These are phyloP conservation scores for Plecotus auritus DNA, from an alignment of 2,113 vertebrate genomes.

Conservation along the genomic window DNA sequence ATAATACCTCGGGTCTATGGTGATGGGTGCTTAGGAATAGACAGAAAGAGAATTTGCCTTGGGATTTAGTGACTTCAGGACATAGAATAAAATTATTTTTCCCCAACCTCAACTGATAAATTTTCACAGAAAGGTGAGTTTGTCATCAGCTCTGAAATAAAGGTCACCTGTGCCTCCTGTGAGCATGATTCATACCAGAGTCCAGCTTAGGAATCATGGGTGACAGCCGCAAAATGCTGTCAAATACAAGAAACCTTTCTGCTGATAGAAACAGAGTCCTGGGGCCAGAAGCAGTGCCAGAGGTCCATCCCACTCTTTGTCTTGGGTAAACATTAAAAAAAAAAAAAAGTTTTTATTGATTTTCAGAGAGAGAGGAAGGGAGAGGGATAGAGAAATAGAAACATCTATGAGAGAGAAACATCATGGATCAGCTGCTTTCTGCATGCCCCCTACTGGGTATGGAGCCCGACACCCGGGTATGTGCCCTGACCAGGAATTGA, in stretches of 20 bases:
- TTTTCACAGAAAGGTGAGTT: background rate
- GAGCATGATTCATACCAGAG: background rate
- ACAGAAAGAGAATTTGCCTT: background rate
- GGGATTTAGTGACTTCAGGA: constrained; percentile 1
- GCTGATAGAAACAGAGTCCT: background rate
- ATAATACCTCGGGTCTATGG: background rate
- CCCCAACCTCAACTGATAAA: background rate
- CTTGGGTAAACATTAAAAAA: background rate
- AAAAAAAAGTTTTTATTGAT: background rate
- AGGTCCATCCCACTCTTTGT: background rate
- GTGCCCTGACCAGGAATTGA: background rate
- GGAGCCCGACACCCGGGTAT: background rate
- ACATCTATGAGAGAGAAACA: background rate
- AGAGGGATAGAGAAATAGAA: background rate
- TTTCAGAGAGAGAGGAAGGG: background rate
- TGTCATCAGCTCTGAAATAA: background rate
- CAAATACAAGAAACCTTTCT: background rate
- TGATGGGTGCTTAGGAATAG: background rate
- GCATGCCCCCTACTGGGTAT: no score
- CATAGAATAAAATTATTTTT: background rate
- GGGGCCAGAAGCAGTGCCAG: no score
- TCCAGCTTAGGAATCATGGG: background rate
- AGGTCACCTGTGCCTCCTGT: background rate
- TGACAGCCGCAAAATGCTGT: background rate
- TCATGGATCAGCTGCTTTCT: background rate